phyloP scores from a whole-genome alignment of 2,113 vertebrate genomes.

The Hyla sarda region DNA sequence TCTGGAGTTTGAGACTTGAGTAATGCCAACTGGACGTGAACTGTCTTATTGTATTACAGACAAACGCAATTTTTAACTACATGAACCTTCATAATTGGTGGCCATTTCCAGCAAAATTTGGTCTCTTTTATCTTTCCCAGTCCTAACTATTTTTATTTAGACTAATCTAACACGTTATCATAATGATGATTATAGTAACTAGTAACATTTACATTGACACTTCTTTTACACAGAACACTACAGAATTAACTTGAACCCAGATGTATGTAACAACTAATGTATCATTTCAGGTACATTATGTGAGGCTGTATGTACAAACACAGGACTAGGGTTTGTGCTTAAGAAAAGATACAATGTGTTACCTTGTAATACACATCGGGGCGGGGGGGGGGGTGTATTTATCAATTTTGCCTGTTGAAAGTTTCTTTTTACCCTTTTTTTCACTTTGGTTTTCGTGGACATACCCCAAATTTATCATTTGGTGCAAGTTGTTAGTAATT shows the following conservation, averaged over 20 bases:
- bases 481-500: no score
- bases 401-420: no score
- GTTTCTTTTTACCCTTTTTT: no score
- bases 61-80: slow-evolving; percentile 39
- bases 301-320: no score
- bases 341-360: no score
- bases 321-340: no score
- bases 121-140: background rate
- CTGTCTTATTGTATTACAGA: slow-evolving; percentile 51
- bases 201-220: background rate
- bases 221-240: background rate
- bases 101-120: background rate
- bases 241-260: background rate
- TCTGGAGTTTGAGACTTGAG: slow-evolving; percentile 65
- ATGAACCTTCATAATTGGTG: slow-evolving; percentile 12
- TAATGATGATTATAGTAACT: background rate
- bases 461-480: no score
- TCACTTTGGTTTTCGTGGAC: no score
- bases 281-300: no score
- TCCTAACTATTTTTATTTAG: background rate
- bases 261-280: background rate
- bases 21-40: slow-evolving; percentile 62
- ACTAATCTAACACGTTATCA: background rate
- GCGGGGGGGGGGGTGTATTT: no score
- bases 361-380: no score